A percentile compares a stretch with the other conserved stretches of the same genome.
Conservation (phyloP, 2,888 invertebrate genomes). For the Pseudococcus longispinus region DNA sequence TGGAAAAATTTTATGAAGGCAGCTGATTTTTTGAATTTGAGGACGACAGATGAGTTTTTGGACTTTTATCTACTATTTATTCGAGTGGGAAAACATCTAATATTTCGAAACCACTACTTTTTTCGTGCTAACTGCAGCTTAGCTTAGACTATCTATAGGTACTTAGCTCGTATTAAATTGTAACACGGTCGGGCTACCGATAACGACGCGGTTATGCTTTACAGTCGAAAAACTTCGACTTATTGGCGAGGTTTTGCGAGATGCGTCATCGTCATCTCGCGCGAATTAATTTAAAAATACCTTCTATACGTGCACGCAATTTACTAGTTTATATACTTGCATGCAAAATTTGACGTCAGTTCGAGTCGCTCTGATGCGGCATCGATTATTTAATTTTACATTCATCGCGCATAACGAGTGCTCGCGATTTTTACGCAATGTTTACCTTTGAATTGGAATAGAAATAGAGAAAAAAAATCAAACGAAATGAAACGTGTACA, state of each 20-base stretch:
- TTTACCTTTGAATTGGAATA: background rate
- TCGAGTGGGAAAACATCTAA: too few species aligned
- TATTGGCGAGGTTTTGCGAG: background rate
- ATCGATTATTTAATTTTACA: background rate
- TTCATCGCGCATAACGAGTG: slow-evolving; percentile 20
- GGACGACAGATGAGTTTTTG: too few species aligned
- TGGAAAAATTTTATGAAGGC: too few species aligned
- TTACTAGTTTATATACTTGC: background rate
- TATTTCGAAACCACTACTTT: too few species aligned
- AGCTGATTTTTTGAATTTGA: too few species aligned
- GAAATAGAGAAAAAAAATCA: too few species aligned
- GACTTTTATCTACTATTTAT: too few species aligned
- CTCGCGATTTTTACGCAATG: slow-evolving; percentile 16
- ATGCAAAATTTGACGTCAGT: background rate
- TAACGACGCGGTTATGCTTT: too few species aligned
- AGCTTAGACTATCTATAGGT: too few species aligned
- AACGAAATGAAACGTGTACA: background rate
- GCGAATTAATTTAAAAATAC: background rate
- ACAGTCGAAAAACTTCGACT: background rate
- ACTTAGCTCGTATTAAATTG: too few species aligned
- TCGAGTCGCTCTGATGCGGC: background rate
- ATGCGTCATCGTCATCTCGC: background rate
- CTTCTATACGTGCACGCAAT: background rate
- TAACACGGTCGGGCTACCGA: too few species aligned
- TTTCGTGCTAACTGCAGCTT: too few species aligned